Evolutionary conservation across 2,797 vertebrate species (phyloP), one percentile per base, ranked within the genome.

Genomic region (Meriones psammophilus): DNA sequence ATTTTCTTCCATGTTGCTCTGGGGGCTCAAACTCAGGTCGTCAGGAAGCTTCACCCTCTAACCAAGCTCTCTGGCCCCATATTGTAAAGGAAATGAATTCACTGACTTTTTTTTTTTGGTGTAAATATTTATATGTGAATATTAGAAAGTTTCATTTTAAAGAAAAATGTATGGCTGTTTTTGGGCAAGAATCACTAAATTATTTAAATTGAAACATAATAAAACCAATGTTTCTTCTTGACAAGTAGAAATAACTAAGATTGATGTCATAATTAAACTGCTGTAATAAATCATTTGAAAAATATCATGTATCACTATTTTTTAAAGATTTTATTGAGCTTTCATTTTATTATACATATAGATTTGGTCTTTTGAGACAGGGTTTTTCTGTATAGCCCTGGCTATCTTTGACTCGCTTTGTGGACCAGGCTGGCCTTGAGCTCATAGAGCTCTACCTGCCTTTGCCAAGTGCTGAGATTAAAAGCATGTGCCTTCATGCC

Each of bases 161-260:
- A 88, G 39, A 84, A 78, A 93, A 94, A 92, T 89, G 20, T 36
- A 30, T 68, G 90, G 80, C 4, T 62, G 1, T 73, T 92, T 92
- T 83, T 62, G 71, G 50, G 28, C 28, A 68, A 62, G 80, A 87
- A 36, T 74, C 39, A 73, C 12, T 87, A 54, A 78, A 77, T 89
- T 73, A n/a, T 71, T 89, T 69, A 91, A 79, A 87, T 84, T 56
- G 91, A 69, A 84, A 26, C 71, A 24, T 91, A 50, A 8, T 78
- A 91, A 94, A 76, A 60, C 33, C 33, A 68, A 50, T 76, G 68
- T 76, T 93, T 92, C 86, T 85, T 88, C 80, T 83, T 60, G 22
- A 66, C n/a, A 76, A 81, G n/a, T 14, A 89, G 56, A 9, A 77
- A 92, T 87, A 81, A n/a, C 84, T 22, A 77, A 46, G 62, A 83